Percentiles rank a stretch among this genome's conserved stretches.
Conservation (phyloP, 2,113 vertebrate genomes). For the Heterotilapia buettikoferi region DNA sequence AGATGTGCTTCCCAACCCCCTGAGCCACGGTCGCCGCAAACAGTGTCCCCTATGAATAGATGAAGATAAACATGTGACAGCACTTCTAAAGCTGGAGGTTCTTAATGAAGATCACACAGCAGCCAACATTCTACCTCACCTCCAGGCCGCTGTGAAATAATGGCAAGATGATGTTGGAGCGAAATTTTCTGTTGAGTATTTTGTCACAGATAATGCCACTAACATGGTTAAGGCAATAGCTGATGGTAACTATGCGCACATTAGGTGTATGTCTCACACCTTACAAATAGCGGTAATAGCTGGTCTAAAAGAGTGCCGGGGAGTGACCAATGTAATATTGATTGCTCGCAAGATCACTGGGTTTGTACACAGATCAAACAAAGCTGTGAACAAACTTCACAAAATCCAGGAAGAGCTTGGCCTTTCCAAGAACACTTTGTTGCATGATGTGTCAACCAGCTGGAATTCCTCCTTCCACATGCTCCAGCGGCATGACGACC, state of each 20-base stretch:
- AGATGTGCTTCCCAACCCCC: too few species aligned
- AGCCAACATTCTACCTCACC: neutral
- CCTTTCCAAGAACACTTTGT: neutral
- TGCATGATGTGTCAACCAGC: neutral
- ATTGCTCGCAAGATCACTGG: neutral
- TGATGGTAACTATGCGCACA: too few species aligned
- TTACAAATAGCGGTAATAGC: neutral
- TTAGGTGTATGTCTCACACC: neutral
- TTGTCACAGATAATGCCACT: neutral
- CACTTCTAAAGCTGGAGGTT: neutral
- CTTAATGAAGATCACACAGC: neutral
- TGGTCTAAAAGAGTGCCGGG: neutral
- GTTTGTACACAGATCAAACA: neutral
- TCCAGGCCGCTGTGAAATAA: neutral
- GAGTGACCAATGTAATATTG: neutral
- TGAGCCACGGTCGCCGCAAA: too few species aligned
- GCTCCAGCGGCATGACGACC: neutral
- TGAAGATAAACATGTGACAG: neutral
- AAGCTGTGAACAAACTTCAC: neutral
- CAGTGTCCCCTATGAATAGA: neutral
- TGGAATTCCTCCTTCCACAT: neutral
- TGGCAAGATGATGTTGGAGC: neutral
- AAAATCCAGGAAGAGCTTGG: neutral
- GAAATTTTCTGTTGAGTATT: rapidly evolving
- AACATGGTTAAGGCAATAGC: too few species aligned